Evolutionary conservation across 2,113 vertebrate genomes (phyloP), one percentile per base, ranked within the genome.

Genomic region (Nyctibius bracteatus): DNA sequence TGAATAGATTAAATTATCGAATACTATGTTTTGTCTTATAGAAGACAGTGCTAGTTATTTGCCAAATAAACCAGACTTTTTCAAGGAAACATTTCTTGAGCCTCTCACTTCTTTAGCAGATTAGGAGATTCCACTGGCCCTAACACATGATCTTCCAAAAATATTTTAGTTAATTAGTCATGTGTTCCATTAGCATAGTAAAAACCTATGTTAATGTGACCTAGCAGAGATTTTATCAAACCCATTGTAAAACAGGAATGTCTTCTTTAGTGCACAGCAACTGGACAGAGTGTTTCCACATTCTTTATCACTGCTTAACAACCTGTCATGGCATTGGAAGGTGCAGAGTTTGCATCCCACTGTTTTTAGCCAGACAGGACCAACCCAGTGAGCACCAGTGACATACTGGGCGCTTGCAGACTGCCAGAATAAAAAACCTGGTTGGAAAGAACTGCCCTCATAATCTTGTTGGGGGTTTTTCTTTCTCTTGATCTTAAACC

Each of bases 121-220:
- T 91, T 21, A 75, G 51, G 77, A 95, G 71, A 88, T 88, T 92
- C 44, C 57, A 83, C 24, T 78, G 37, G 41, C 43, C 24, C 39
- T 90, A 86, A 67, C 55, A 68, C 24, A 39, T 67, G 27, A 77
- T 89, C 81, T 97, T 89, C 93, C 47, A 92, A 89, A 94, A 94
- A 81, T 95, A 87, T 78, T 91, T 77, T 47, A 43, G 16, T 86
- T 94, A 82, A 88, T 92, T 86, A 94, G 73, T 89, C 85, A 90
- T 47, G n/a, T 44, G 55, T 94, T 58, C 52, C 37, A 91, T 94
- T 94, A 91, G 41, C 88, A 74, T 86, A 88, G 83, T 95, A 81
- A 90, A 96, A 96, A 27, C 52, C 68, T 73, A 39, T 94, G 88
- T 96, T 97, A 95, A 49, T 78, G 67, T 97, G 94, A 94, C 92